Evolutionary conservation across 2,797 vertebrate genomes (phyloP), one percentile per base, ranked within the genome.

Genomic region (Chromobotia macracanthus): DNA sequence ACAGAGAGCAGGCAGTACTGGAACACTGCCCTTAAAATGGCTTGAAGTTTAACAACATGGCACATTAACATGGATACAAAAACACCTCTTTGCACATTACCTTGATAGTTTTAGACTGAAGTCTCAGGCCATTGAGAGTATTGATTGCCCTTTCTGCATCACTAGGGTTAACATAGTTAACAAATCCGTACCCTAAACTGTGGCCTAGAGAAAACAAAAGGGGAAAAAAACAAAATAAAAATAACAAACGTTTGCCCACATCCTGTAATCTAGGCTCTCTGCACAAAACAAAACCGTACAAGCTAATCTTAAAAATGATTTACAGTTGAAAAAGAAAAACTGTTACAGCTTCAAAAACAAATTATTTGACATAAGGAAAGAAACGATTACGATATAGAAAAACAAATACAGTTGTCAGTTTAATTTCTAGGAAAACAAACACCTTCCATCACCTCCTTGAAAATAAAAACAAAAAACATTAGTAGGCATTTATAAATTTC

Each of bases 81-180:
- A 93, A 82, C 84, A 86, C 77, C 82, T 79, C 82, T 86, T 83
- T 81, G 82, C 82, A 93, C 88, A 83, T 94, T 97, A 99, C 97
- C 97, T 99, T 99, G 92, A 99, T 99, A 86, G 97, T 99, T 95
- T 99, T 99, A 91, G 97, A 98, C 92, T 99, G 97, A 88, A 99
- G 97, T 90, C 97, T 96, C 94, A 99, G 94, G 91, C 97, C 97
- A 85, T 99, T 99, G 93, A 99, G 94, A 72, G 97, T 99, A 94
- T 95, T 99, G 94, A 99, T 98, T 88, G 97, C 97, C 94, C 96
- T 96, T 93, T 99, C 97, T 81, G 97, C 97, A 88, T 99, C 97
- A 95, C 91, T 98, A 88, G 96, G 94, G 88, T 96, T 98, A 92
- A 98, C 95, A 65, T 97, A 99, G 95, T 99, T 99, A 94, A 99